Evolutionary conservation across 2,113 vertebrate genomes (phyloP).

Genomic region (Myrmophylax atrothorax): DNA sequence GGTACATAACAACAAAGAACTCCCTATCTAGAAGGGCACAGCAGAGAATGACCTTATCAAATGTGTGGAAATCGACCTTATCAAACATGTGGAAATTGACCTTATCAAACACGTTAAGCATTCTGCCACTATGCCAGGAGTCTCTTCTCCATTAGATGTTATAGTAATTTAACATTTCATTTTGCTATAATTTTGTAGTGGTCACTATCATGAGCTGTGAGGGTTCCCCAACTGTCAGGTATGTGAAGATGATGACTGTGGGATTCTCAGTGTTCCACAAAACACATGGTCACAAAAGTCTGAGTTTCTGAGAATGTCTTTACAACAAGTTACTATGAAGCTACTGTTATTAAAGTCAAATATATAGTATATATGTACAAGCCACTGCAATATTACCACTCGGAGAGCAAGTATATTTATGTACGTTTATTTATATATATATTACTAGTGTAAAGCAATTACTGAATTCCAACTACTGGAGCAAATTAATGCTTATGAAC

Average conservation of each 20-base stretch:
- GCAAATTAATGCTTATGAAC: not conserved
- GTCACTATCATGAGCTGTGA: not conserved
- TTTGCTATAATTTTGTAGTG: not conserved
- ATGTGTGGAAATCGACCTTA: not conserved
- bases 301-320: not conserved
- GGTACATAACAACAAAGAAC: not conserved
- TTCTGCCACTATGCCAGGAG: not conserved
- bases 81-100: not conserved
- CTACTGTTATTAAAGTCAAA: not conserved
- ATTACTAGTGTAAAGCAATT: not conserved
- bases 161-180: not conserved
- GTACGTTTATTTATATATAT: not conserved
- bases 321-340: not conserved
- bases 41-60: not conserved
- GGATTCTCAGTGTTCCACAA: not conserved
- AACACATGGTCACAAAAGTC: not conserved
- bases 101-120: not conserved
- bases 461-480: not conserved
- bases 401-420: not conserved
- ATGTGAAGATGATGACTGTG: fast-evolving
- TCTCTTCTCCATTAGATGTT: not conserved
- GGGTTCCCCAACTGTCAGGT: fast-evolving
- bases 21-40: not conserved
- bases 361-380: not conserved
- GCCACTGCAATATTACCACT: not conserved